These are phyloP conservation scores for Dastarcus helophoroides DNA, from an alignment of 2,888 invertebrate species.

Conservation along the genomic window DNA sequence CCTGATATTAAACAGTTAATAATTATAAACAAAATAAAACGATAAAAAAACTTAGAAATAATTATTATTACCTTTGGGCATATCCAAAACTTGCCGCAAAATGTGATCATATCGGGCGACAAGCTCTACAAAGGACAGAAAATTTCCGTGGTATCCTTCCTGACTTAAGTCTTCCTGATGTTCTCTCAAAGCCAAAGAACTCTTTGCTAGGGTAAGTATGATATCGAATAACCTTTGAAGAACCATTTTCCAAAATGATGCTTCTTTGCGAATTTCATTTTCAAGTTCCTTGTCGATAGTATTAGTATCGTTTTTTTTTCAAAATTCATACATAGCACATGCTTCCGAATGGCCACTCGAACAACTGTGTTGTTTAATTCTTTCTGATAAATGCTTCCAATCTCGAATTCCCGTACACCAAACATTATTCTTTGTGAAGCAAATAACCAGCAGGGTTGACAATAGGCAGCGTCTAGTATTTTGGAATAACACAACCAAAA, in stretches of 20 bases:
- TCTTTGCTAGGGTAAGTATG: slow-evolving; percentile 12
- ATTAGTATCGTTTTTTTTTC: slow-evolving; percentile 13
- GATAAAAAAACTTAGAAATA: no score
- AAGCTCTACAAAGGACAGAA: slow-evolving; percentile 15
- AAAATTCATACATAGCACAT: slow-evolving; percentile 12
- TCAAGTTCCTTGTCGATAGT: slow-evolving; percentile 13
- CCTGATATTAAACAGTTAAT: no score
- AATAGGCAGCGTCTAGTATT: slow-evolving; percentile 5
- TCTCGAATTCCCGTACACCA: slow-evolving; percentile 10
- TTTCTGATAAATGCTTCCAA: slow-evolving; percentile 15
- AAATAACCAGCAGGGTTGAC: slow-evolving; percentile 14
- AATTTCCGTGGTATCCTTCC: slow-evolving; percentile 16
- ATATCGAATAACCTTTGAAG: slow-evolving; percentile 14
- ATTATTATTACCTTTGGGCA: slow-evolving; percentile 14
- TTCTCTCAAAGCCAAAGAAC: slow-evolving; percentile 16
- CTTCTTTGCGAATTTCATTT: slow-evolving; percentile 11
- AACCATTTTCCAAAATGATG: slow-evolving; percentile 13
- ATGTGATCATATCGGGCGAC: slow-evolving; percentile 14
- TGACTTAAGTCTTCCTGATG: slow-evolving; percentile 13
- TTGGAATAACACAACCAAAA: slow-evolving; percentile 5
- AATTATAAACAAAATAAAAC: no score
- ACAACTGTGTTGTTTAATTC: slow-evolving; percentile 12
- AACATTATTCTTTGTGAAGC: slow-evolving; percentile 5
- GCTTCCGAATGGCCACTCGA: slow-evolving; percentile 9
- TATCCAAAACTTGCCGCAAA: slow-evolving; percentile 16